Conservation (phyloP, 2,797 vertebrate genomes). For the Eupleurogrammus muticus region DNA sequence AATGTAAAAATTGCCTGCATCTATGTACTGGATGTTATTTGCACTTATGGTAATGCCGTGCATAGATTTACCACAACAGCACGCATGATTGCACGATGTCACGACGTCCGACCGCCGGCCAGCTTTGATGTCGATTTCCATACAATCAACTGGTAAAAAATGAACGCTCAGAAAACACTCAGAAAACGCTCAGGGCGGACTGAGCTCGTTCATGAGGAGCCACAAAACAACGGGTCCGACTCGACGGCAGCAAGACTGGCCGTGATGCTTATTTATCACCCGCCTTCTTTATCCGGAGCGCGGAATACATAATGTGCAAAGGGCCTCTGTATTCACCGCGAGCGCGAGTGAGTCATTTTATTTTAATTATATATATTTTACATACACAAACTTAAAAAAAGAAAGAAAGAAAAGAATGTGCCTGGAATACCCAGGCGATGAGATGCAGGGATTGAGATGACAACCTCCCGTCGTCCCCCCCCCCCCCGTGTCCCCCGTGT, state of each 20-base stretch:
- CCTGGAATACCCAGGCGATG: conserved; percentile 41
- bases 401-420: conserved; percentile 15
- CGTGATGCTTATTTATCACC: conserved; percentile 41
- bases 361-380: conserved; percentile 30
- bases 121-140: conserved; percentile 56
- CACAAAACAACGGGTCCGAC: conserved; percentile 18
- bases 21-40: conserved; percentile 17
- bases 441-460: conserved; percentile 38
- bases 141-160: conserved; percentile 53
- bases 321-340: conserved; percentile 7
- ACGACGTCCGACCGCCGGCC: neutral
- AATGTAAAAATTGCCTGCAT: no score
- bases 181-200: conserved; percentile 22
- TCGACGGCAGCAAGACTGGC: conserved; percentile 28
- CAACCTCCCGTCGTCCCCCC: conserved; percentile 9
- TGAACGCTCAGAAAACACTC: conserved; percentile 20
- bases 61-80: conserved; percentile 48
- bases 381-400: conserved; percentile 2
- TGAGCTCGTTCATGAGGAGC: conserved; percentile 38
- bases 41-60: conserved; percentile 35
- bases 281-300: conserved; percentile 8
- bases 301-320: conserved; percentile 20
- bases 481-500: conserved; percentile 40
- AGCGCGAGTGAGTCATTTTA: conserved; percentile 22
- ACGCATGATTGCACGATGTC: conserved; percentile 50